Evolutionary conservation across 35 echinoderm and acorn worm species (phyloP), one percentile per base, ranked within the genome.

Genomic region (Heliocidaris tuberculata): DNA sequence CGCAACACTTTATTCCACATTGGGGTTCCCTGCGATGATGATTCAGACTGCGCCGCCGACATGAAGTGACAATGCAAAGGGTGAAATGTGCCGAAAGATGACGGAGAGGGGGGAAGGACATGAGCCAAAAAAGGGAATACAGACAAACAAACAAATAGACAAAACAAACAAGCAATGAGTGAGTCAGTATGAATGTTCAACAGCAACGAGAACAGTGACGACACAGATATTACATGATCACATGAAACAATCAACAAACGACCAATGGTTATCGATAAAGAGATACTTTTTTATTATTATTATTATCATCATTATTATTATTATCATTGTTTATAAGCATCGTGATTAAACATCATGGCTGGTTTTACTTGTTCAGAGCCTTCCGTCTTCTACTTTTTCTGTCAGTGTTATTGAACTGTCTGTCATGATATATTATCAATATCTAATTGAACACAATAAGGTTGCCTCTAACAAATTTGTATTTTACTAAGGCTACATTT

Each of bases 1-100:
- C 87, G 87, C 32, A 89, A 89, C 31, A 89, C 87, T 89, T 48
- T 89, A 48, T 89, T 48, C 87, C 87, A 89, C 31, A 89, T 47
- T 24, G 87, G 87, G 87, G 87, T 89, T 32, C 47, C 87, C 31
- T 89, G 31, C 31, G 87, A 47, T 16, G 15, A 85, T 29, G 87
- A 13, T 5, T 30, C 87, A 89, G 7, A 89, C 87, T 89, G 87
- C 29, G 19, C 21, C 12, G 31, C 12, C 21, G 31, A 30, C 24
- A 4, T 47, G 31, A 89, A n/a, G 87, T 78, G 65, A 78, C 65
- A 78, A 78, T 21, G 17, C 31, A 89, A 48, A 15, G 87, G 31
- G 24, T 48, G 87, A 89, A 47, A 89, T 89, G 31, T 89, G 30
- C 31, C 31, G 16, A 48, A 30, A 86, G 30, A 85, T 95, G 90